Evolutionary conservation across 2,888 invertebrate species (phyloP), one percentile per base, ranked within the genome.

Genomic region (Napeogenes sylphis): DNA sequence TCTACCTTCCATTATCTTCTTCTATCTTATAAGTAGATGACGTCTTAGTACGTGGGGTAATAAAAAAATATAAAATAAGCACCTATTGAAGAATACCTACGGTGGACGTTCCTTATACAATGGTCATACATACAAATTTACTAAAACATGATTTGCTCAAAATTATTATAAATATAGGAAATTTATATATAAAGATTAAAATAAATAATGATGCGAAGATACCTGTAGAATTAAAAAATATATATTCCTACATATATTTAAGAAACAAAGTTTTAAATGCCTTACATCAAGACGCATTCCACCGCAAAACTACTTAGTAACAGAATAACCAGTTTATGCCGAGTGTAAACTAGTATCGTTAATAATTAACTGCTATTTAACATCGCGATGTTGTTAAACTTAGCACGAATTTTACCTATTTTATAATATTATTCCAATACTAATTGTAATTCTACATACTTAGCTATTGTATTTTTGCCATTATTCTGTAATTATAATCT

Each of bases 261-360:
- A 55, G 42, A 14, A 58, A 55, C 54, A 55, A 54, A 58, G 58
- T 46, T 62, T 35, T 59, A 35, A 56, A 42, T 47, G 65, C 61
- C 61, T 67, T 64, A 68, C 67, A 66, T 64, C 69, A 66, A 64
- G 65, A 65, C 63, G 63, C 69, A 69, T 69, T 68, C 69, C 69
- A 59, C 51, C 35, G 61, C 58, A 62, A 65, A 66, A 68, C 68
- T 69, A 65, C 63, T 66, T 21, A 21, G 21, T 21, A 21, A 21
- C 62, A 63, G 63, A 68, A 68, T 66, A 68, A 68, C 68, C 63
- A 66, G 21, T 21, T 21, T 21, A 21, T 21, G 21, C 21, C 66
- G 60, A 66, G 63, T 65, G 59, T 46, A 66, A 66, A 68, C 69
- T 62, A 63, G 69, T 69, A 68, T 68, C 61, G 66, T 62, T 66